These are phyloP conservation scores for Panulirus ornatus DNA, from an alignment of 1,140 invertebrate genomes.

Conservation along the genomic window DNA sequence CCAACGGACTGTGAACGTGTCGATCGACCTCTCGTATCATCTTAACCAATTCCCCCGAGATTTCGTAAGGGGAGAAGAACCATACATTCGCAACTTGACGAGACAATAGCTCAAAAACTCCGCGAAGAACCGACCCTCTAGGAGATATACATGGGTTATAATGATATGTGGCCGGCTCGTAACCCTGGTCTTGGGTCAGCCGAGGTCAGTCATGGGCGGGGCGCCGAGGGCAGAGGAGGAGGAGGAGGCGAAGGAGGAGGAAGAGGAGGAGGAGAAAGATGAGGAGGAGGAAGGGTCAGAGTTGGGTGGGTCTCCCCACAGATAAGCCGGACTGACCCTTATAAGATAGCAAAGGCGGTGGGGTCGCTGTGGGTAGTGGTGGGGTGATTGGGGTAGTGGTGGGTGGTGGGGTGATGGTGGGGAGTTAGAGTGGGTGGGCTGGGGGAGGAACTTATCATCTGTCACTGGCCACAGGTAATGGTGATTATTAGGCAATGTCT, in stretches of 20 bases:
- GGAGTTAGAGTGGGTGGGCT: too few relatives aligned
- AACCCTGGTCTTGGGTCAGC: constrained; percentile 8
- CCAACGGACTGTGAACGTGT: constrained; percentile 10
- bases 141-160: constrained; percentile 32
- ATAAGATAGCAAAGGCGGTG: not conserved
- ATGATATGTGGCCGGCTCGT: constrained; percentile 38
- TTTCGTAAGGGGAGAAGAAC: too few relatives aligned
- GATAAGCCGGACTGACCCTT: constrained; percentile 22
- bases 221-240: not conserved
- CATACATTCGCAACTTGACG: constrained; percentile 23
- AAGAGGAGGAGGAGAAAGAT: not conserved
- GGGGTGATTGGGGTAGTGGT: too few relatives aligned
- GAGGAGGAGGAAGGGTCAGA: not conserved
- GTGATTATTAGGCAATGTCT: too few relatives aligned
- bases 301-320: not conserved
- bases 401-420: too few relatives aligned
- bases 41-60: too few relatives aligned
- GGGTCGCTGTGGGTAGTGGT: too few relatives aligned
- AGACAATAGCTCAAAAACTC: constrained; percentile 37
- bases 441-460: too few relatives aligned
- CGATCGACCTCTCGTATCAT: too few relatives aligned
- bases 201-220: not conserved
- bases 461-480: too few relatives aligned
- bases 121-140: not conserved
- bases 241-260: not conserved